Base-by-base conservation (phyloP, 2,113 vertebrate species). In the Perognathus longimembris region DNA sequence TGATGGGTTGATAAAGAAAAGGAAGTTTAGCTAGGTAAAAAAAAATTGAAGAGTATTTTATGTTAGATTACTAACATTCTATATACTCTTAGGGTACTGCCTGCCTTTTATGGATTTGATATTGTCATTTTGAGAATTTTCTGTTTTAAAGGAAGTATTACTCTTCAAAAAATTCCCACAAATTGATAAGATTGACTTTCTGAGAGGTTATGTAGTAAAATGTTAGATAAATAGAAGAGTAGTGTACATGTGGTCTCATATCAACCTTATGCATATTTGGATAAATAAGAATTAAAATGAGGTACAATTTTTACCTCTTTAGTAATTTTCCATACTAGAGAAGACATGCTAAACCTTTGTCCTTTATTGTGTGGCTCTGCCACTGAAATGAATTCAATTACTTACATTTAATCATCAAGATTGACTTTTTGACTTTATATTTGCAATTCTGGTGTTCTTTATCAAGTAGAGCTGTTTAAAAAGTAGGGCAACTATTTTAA, bases 251-350 rank as follows among this genome's bases (percentile, higher is more conserved):
- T 76, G 21, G 30, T 61, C 30, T 70, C 21, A 64, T 64, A 24
- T 75, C 70, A 42, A 76, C 15, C 12, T 81, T 85, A 81, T 30
- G 66, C 36, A 24, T 95, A 64, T 81, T 80, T 92, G 4, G 76
- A 54, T 79, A 77, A 81, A 76, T 85, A 21, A 5, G 82, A 76
- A 76, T 36, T 71, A 26, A 76, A 75, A 57, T 76, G 0, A 63
- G 36, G 36, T 20, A 18, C 32, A 82, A 69, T 10, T 40, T 92
- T 81, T 63, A 50, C 30, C 30, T 95, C 10, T 77, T 91, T 83
- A 59, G 66, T 38, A 75, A 80, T 40, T 70, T 54, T 24, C 18
- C 34, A 26, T 61, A 18, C 11, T 82, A 17, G 54, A 66, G 50
- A 81, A 34, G 54, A 63, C 81, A 10, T 63, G 30, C 34, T 64